These are phyloP conservation scores for Montipora foliosa DNA, from an alignment of 64 coral and sea anemone species.

Conservation along the genomic window DNA sequence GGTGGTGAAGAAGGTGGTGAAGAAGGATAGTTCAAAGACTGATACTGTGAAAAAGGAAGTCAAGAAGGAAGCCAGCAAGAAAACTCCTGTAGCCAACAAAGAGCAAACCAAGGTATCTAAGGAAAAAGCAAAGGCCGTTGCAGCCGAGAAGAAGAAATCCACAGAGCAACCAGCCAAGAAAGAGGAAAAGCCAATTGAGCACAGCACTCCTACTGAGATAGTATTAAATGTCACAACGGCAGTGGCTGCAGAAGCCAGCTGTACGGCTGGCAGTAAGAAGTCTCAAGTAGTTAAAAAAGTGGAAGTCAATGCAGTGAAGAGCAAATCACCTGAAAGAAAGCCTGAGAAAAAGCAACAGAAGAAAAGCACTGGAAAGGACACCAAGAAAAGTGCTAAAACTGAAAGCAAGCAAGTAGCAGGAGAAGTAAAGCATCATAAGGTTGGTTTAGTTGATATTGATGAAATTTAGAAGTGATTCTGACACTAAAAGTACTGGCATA, in stretches of 20 bases:
- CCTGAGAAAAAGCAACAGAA: neutral
- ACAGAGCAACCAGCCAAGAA: neutral
- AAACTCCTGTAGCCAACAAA: conserved; percentile 1
- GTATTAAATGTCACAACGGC: neutral
- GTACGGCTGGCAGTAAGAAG: neutral
- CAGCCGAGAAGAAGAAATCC: conserved; percentile 17
- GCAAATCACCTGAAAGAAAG: conserved; percentile 39
- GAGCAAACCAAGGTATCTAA: conserved; percentile 24
- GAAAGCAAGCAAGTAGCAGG: conserved; percentile 4
- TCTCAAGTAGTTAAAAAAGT: neutral
- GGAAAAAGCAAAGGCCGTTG: conserved; percentile 14
- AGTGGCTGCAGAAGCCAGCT: neutral
- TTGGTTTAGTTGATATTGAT: neutral
- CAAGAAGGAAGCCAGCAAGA: conserved; percentile 20
- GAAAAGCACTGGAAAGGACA: conserved; percentile 27
- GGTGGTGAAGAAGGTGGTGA: neutral
- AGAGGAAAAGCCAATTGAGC: neutral
- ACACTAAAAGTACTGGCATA: too few relatives aligned
- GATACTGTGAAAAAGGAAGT: conserved; percentile 58
- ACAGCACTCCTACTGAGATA: neutral
- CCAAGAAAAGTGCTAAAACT: neutral
- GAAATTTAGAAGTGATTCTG: too few relatives aligned
- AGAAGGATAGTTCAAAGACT: neutral
- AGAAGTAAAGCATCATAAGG: neutral
- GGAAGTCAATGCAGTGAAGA: conserved; percentile 15